Conservation (phyloP, 92 coral and sea anemone genomes). For the Porites evermanni region DNA sequence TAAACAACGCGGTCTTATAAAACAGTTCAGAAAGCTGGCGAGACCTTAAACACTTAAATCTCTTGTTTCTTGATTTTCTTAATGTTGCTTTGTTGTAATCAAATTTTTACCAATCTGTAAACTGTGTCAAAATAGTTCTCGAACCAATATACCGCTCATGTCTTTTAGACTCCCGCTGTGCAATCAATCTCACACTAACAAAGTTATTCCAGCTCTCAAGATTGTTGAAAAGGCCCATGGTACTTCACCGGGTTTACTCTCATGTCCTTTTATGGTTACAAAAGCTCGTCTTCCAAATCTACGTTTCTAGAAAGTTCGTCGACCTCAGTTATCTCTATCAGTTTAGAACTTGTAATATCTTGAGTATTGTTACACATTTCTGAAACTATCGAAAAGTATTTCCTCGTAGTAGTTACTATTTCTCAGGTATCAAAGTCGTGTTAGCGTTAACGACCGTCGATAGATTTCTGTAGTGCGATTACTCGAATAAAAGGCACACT, state of each 20-base stretch:
- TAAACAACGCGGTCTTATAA: not conserved
- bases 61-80: not conserved
- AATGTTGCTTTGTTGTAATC: conserved; percentile 25
- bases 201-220: not conserved
- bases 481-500: too few species aligned
- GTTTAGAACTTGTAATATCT: not conserved
- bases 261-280: conserved; percentile 4
- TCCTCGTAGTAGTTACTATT: not conserved
- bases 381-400: not conserved
- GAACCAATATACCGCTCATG: conserved; percentile 16
- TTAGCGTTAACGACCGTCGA: not conserved
- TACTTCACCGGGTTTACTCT: not conserved
- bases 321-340: not conserved
- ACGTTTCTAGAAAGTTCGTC: conserved; percentile 11
- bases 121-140: not conserved
- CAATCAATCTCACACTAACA: not conserved
- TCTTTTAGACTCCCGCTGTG: conserved; percentile 8
- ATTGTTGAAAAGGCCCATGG: not conserved
- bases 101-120: conserved; percentile 3
- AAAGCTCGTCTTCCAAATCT: conserved; percentile 2
- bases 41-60: not conserved
- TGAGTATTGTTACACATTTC: not conserved
- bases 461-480: not conserved
- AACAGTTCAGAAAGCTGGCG: not conserved
- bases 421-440: not conserved